A percentile compares a stretch with the other conserved stretches of the same genome.
Conservation (phyloP, 2,888 invertebrate species). For the Itoplectis maculator region DNA sequence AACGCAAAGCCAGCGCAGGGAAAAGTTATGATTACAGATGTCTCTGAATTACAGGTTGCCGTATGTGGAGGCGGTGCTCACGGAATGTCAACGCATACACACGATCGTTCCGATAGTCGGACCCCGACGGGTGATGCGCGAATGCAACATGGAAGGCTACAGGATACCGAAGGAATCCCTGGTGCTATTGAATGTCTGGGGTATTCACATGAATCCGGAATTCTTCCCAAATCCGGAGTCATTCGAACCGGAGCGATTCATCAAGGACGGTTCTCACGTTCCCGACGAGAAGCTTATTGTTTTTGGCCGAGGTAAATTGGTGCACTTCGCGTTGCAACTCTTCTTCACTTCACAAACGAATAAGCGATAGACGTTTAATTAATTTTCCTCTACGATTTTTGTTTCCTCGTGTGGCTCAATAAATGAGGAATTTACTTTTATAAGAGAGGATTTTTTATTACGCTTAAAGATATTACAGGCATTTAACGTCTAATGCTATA, state of each 20-base stretch:
- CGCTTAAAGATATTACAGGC: no score
- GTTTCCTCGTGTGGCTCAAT: no score
- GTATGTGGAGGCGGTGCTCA: conserved; percentile 85
- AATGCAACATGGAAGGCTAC: conserved; percentile 86
- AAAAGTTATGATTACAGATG: not conserved
- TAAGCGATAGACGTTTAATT: no score
- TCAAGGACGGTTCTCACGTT: conserved; percentile 80
- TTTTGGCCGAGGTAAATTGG: conserved; percentile 83
- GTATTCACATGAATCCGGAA: conserved; percentile 86
- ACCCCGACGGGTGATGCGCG: conserved; percentile 85
- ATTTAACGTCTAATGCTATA: not conserved
- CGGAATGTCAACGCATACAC: conserved; percentile 84
- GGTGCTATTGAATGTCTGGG: conserved; percentile 86
- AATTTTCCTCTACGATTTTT: no score
- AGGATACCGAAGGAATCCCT: conserved; percentile 86
- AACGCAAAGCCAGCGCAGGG: no score
- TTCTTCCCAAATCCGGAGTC: conserved; percentile 87
- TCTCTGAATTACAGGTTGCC: conserved; percentile 81
- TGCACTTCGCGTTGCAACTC: not conserved
- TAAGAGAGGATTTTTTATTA: no score
- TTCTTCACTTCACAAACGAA: not conserved
- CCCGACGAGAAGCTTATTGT: conserved; percentile 79
- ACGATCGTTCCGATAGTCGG: conserved; percentile 84
- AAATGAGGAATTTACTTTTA: not conserved
- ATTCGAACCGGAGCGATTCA: conserved; percentile 89